Base-by-base conservation (phyloP, 2,113 vertebrate genomes). In the Etheostoma cragini region DNA sequence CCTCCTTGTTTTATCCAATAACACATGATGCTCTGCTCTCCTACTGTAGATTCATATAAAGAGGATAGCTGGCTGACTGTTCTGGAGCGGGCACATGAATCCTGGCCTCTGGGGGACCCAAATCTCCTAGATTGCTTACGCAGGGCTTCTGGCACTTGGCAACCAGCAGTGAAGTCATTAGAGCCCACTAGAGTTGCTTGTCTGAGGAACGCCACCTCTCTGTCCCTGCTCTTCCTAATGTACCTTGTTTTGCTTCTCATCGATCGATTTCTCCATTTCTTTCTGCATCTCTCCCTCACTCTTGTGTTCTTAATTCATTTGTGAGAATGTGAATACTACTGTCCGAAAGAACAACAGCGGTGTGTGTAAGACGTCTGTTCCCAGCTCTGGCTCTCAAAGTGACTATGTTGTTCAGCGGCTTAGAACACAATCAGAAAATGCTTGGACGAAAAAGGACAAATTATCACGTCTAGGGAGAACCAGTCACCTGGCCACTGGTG, bases 21-120 rank as follows among this genome's bases (percentile, higher is more conserved):
- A 78, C 70, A 35, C 24, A 13, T n/a, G 49, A 38, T 82, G 70
- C 88, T 83, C 76, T 83, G 61, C 72, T 94, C 91, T 91, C 92
- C 80, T 88, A 19, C 94, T 95, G 89, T 94, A 99, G 98, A 97
- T 99, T 88, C 98, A 99, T 90, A 98, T 99, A 94, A 99, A 99
- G 95, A 98, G 96, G 92, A 83, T 95, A 85, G 92, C 97, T 90
- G 96, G 95, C 80, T 97, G 96, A 97, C 60, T 66, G 46, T 38
- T 76, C 64, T 35, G 56, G 81, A 76, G 70, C 65, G 77, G 42
- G 72, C 21, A 76, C 74, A 77, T 88, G 80, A 88, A 62, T 91
- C 85, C 76, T 70, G 82, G 80, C 70, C 84, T 79, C 76, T 54
- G 63, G 81, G 74, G 90, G 77, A 89, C 84, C 81, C 76, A 83